Percentiles rank a stretch among this genome's conserved stretches.
Conservation (phyloP, 2,797 vertebrate genomes). For the Parauchenoglanis ngamensis region DNA sequence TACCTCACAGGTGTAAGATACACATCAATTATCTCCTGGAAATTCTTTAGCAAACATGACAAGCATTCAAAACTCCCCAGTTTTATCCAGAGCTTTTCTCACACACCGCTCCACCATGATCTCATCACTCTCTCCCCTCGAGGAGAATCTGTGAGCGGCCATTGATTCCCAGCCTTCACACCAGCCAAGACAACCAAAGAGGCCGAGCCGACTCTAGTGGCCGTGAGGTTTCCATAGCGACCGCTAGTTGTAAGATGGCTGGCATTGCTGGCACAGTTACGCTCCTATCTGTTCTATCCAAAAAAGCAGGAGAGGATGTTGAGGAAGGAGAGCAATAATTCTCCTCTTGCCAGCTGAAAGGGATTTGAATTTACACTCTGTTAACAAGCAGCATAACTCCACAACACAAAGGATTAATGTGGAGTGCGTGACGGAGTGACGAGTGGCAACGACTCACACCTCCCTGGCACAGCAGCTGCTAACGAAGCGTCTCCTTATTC, state of each 20-base stretch:
- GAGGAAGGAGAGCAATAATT: constrained; percentile 23
- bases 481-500: constrained; percentile 32
- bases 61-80: neutral
- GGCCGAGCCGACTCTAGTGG: constrained; percentile 13
- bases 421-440: constrained; percentile 43
- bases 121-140: constrained; percentile 2
- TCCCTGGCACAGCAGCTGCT: constrained; percentile 21
- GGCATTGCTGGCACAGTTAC: constrained; percentile 28
- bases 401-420: constrained; percentile 59
- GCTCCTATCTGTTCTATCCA: constrained; percentile 19
- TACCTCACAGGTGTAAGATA: constrained; percentile 21
- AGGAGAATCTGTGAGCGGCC: constrained; percentile 24
- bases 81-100: constrained; percentile 36
- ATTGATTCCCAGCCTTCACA: constrained; percentile 23
- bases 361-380: constrained; percentile 64
- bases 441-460: constrained; percentile 41
- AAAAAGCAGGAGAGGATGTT: constrained; percentile 23
- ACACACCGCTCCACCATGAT: constrained; percentile 30
- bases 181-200: constrained; percentile 21
- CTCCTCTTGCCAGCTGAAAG: constrained; percentile 46
- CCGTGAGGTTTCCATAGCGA: constrained; percentile 56
- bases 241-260: constrained; percentile 53
- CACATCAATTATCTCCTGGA: neutral
- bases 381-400: constrained; percentile 62
- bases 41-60: constrained; percentile 26